Conservation (phyloP, 1,140 invertebrate species). For the Drosophila aff. region DNA sequence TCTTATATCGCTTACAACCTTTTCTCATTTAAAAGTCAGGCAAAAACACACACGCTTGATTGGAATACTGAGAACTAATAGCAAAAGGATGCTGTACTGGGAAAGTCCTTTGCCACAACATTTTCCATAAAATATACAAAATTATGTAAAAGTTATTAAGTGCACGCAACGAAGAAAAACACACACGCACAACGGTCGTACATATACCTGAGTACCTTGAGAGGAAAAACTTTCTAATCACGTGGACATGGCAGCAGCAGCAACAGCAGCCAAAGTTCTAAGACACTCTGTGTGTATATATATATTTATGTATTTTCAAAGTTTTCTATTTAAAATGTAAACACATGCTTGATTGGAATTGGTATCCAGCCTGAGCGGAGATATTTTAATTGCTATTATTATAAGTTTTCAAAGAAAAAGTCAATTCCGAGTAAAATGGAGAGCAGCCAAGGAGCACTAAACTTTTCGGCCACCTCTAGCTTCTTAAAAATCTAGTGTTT, state of each 20-base stretch:
- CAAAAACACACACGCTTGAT: constrained; percentile 32
- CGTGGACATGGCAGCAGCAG: constrained; percentile 66
- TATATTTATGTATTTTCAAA: constrained; percentile 62
- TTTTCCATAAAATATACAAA: constrained; percentile 82
- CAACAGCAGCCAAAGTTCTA: constrained; percentile 56
- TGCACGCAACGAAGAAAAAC: constrained; percentile 76
- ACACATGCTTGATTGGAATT: constrained; percentile 79
- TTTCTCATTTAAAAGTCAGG: constrained; percentile 23
- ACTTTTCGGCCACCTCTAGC: constrained; percentile 8
- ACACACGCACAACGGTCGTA: constrained; percentile 45
- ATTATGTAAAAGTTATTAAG: constrained; percentile 84
- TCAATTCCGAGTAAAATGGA: constrained; percentile 13
- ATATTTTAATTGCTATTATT: constrained; percentile 77
- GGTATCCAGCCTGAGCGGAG: constrained; percentile 37
- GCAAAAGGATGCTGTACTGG: constrained; percentile 16
- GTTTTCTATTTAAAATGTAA: constrained; percentile 80
- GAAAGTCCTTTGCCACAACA: constrained; percentile 62
- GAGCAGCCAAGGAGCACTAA: neutral
- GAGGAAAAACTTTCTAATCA: constrained; percentile 78
- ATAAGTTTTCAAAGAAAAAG: constrained; percentile 36
- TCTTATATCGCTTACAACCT: neutral
- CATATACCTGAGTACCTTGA: constrained; percentile 21
- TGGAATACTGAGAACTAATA: constrained; percentile 14
- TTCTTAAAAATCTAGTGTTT: constrained; percentile 12
- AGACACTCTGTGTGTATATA: constrained; percentile 21